Percentiles rank a stretch among this genome's conserved stretches.
phyloP scores from a whole-genome alignment of 1,140 invertebrate genomes.

The Leguminivora glycinivorella region DNA sequence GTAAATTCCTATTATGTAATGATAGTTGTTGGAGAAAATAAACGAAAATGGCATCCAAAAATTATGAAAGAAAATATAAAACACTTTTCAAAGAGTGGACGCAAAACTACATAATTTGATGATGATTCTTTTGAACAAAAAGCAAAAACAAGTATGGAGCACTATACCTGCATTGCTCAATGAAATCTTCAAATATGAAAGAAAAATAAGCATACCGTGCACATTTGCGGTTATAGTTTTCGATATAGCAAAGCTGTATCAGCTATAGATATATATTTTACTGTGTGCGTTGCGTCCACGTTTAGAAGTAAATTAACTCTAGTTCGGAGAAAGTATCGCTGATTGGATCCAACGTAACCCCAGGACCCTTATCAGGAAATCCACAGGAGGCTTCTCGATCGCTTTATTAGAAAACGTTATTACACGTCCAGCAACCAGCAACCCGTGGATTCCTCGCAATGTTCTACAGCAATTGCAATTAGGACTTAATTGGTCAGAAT shows the following conservation, averaged over 20 bases:
- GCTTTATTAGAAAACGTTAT: constrained; percentile 17
- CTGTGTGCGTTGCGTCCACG: neutral
- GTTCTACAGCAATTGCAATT: neutral
- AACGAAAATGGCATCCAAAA: neutral
- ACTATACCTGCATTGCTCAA: too few species aligned
- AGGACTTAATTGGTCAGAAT: neutral
- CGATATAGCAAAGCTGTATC: neutral
- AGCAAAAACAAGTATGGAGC: neutral
- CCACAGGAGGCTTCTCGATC: constrained; percentile 13
- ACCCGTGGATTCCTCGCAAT: constrained; percentile 9
- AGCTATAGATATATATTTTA: neutral
- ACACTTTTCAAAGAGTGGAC: neutral
- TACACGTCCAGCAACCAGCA: neutral
- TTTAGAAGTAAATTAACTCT: neutral
- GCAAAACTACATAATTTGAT: neutral
- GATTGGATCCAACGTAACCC: constrained; percentile 2
- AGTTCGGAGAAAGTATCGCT: neutral
- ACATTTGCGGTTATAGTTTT: neutral
- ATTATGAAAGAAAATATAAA: neutral
- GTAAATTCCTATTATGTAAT: too few species aligned
- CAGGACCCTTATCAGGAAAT: constrained; percentile 9
- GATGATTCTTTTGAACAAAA: too few species aligned
- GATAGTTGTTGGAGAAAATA: neutral
- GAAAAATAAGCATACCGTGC: neutral
- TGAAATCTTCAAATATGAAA: neutral